A percentile compares a stretch with the other conserved stretches of the same genome.
Conservation (phyloP, 2,113 vertebrate genomes). For the Scophthalmus maximus region DNA sequence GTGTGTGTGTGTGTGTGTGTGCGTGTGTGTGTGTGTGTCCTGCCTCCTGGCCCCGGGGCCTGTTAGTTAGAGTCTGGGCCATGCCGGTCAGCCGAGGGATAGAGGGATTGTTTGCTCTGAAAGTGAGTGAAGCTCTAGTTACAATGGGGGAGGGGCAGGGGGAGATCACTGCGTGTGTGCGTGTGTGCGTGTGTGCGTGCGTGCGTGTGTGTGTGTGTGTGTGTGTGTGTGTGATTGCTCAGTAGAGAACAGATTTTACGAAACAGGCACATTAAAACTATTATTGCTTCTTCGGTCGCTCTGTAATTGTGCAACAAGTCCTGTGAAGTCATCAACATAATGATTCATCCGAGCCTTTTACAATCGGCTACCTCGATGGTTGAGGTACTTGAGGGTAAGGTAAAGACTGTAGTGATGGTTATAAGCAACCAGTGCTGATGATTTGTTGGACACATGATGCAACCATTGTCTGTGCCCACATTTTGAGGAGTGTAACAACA, state of each 20-base stretch:
- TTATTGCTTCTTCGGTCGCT: not conserved
- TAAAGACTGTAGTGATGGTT: not conserved
- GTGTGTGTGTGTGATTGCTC: slow-evolving; percentile 21
- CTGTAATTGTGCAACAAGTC: not conserved
- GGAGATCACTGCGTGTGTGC: slow-evolving; percentile 20
- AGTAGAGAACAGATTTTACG: not conserved
- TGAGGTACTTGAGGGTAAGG: not conserved
- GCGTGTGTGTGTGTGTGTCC: slow-evolving; percentile 19
- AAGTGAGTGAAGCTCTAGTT: slow-evolving; percentile 64
- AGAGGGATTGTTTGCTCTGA: slow-evolving; percentile 64
- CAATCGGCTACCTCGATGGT: not conserved
- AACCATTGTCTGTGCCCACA: no score
- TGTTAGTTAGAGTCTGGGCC: slow-evolving; percentile 69
- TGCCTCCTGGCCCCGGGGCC: slow-evolving; percentile 54
- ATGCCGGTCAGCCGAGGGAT: slow-evolving; percentile 60
- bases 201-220: slow-evolving; percentile 14
- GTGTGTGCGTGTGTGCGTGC: slow-evolving; percentile 13
- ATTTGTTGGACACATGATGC: no score
- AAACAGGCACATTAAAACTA: not conserved
- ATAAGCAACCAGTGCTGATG: not conserved
- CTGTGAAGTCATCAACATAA: not conserved
- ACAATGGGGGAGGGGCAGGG: slow-evolving; percentile 52
- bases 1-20: slow-evolving; percentile 13
- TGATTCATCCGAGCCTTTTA: not conserved
- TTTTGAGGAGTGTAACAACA: no score